These are phyloP conservation scores for Acanthornis magna DNA, from an alignment of 2,797 vertebrate genomes.

Conservation along the genomic window DNA sequence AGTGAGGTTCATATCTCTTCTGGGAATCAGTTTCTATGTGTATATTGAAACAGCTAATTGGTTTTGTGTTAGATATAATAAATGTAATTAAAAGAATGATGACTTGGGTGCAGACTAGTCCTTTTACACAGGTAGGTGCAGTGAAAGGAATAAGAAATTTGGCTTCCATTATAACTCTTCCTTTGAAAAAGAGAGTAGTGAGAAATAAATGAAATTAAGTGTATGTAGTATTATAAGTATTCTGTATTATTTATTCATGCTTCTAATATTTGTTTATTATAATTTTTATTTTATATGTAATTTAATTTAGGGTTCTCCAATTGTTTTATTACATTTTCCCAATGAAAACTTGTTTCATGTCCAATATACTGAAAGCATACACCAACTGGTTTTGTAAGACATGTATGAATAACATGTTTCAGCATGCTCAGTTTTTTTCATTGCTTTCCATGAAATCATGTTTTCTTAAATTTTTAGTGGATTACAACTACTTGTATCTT, in stretches of 20 bases:
- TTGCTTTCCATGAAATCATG: neutral
- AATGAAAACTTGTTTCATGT: neutral
- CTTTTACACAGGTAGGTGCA: neutral
- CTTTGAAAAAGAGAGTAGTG: neutral
- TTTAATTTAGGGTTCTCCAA: neutral
- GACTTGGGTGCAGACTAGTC: neutral
- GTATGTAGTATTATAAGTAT: neutral
- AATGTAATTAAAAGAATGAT: neutral
- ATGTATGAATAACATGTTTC: neutral
- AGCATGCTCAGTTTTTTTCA: neutral
- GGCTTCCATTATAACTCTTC: neutral
- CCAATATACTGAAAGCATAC: neutral
- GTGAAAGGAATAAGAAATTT: neutral
- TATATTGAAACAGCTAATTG: neutral
- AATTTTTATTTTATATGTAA: neutral
- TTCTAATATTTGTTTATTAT: neutral
- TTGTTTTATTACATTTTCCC: neutral
- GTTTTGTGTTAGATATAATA: neutral
- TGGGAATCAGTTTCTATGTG: neutral
- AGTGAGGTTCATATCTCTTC: neutral
- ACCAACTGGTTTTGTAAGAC: neutral
- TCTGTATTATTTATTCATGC: neutral
- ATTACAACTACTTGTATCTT: slow-evolving; percentile 16
- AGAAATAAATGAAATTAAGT: neutral
- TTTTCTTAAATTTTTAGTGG: neutral